These are phyloP conservation scores for Sorex maritimensis DNA, from an alignment of 2,797 vertebrate genomes.

Conservation along the genomic window DNA sequence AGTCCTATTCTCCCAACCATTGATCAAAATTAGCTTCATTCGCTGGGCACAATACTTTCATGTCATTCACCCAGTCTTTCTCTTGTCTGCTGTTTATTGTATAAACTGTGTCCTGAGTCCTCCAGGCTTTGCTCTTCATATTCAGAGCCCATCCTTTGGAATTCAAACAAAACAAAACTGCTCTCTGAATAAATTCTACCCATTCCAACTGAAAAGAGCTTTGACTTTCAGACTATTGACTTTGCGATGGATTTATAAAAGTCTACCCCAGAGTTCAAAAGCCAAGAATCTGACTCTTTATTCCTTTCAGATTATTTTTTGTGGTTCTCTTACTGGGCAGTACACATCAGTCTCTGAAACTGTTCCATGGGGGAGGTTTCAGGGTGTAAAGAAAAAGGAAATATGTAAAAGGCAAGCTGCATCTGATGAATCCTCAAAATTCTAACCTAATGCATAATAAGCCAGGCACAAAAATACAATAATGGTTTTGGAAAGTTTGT, in stretches of 20 bases:
- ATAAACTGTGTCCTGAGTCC: constrained; percentile 1
- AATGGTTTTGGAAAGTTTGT: background rate
- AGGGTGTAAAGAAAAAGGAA: constrained; percentile 51
- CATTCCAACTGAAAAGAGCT: constrained; percentile 72
- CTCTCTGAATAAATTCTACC: constrained; percentile 73
- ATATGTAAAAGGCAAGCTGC: constrained; percentile 14
- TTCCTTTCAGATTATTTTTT: constrained; percentile 66
- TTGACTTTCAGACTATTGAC: constrained; percentile 67
- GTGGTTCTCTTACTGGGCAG: constrained; percentile 15
- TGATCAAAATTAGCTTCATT: constrained; percentile 3
- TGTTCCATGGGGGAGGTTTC: constrained; percentile 1
- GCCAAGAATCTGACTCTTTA: constrained; percentile 66
- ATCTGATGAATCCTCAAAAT: constrained; percentile 49
- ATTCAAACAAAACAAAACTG: constrained; percentile 75
- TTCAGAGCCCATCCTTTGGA: constrained; percentile 59
- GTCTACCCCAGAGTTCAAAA: constrained; percentile 66
- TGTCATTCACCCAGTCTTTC: background rate
- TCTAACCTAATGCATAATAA: constrained; percentile 42
- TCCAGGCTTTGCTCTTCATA: constrained; percentile 66
- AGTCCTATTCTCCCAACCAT: constrained; percentile 4
- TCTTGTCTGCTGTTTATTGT: constrained; percentile 43
- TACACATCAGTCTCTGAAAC: constrained; percentile 18
- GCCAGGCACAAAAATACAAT: background rate
- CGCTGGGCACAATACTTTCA: background rate
- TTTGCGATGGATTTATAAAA: constrained; percentile 68